Evolutionary conservation across 2,797 vertebrate genomes (phyloP).

Genomic region (Phalanger gymnotis): DNA sequence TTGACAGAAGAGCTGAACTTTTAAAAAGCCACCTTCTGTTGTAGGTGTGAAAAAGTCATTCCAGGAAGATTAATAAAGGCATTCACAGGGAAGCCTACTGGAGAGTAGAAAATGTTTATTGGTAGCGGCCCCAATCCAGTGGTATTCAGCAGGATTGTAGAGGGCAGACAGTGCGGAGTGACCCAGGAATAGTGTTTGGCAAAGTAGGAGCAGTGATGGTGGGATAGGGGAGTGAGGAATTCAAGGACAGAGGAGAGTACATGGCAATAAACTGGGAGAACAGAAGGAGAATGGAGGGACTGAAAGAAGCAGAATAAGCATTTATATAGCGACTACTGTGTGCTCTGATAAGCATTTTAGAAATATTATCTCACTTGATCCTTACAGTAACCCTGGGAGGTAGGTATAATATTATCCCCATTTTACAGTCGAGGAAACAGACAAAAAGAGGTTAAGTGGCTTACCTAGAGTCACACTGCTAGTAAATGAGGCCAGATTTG

Average conservation of each 20-base stretch:
- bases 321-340: background rate
- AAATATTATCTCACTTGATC: background rate
- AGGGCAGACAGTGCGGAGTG: background rate
- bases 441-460: background rate
- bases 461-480: background rate
- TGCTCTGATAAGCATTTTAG: background rate
- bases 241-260: background rate
- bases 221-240: background rate
- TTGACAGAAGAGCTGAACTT: no score
- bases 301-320: background rate
- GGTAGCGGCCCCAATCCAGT: background rate
- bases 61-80: background rate
- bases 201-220: background rate
- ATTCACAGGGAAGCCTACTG: background rate
- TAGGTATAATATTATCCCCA: background rate
- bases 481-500: background rate
- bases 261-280: background rate
- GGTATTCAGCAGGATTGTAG: background rate
- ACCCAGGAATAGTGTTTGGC: background rate
- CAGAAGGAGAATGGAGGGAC: background rate
- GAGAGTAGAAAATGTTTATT: background rate
- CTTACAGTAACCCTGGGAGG: background rate
- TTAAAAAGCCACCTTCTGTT: background rate
- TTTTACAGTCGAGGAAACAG: background rate
- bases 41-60: background rate